Conservation (phyloP, 2,113 vertebrate genomes). For the Sapayoa aenigma region DNA sequence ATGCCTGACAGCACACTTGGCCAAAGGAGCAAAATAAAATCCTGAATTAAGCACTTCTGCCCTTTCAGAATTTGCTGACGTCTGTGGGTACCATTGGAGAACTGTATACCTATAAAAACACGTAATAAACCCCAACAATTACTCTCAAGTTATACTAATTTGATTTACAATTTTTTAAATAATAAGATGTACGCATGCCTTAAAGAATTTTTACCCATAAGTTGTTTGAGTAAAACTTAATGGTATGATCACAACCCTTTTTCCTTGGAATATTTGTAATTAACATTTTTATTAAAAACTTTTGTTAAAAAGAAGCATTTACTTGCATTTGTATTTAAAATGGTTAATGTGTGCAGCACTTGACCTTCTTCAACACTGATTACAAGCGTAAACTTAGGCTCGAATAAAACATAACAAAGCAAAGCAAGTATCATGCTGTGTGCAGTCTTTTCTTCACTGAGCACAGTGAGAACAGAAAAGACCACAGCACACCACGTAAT, state of each 20-base stretch:
- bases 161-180: neutral
- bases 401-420: neutral
- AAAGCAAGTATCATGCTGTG: neutral
- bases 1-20: neutral
- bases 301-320: neutral
- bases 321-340: neutral
- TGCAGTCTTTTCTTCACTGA: neutral
- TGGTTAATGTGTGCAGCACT: neutral
- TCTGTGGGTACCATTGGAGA: neutral
- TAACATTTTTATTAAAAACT: neutral
- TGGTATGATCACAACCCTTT: neutral
- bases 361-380: neutral
- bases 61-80: neutral
- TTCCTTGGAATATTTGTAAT: neutral
- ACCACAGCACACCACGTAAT: neutral
- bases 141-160: neutral
- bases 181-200: accelerated
- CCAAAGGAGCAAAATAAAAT: neutral
- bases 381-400: neutral
- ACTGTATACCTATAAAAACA: neutral
- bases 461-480: neutral
- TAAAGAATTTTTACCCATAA: neutral
- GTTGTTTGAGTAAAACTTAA: neutral
- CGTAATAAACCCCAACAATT: neutral
- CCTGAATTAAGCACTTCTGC: neutral